phyloP scores from a whole-genome alignment of 2,797 vertebrate genomes.

The Sebastes elongatus region DNA sequence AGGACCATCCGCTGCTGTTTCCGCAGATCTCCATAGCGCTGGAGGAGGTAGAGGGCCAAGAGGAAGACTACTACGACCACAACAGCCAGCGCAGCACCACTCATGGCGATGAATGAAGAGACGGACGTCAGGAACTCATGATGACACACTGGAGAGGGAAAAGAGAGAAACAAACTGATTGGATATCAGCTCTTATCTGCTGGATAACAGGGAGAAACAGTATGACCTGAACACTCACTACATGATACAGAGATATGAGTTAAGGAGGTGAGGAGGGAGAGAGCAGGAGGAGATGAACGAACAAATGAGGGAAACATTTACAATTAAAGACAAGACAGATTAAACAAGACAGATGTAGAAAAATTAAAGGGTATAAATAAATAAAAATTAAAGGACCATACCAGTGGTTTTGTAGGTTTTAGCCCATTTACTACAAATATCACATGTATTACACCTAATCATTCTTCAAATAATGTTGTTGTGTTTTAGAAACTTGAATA shows the following conservation, averaged over 20 bases:
- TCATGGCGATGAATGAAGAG: conserved; percentile 75
- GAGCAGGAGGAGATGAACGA: background rate
- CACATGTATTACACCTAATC: background rate
- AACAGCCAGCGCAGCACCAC: conserved; percentile 85
- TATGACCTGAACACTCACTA: background rate
- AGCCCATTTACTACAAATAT: background rate
- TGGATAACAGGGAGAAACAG: background rate
- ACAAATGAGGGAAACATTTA: background rate
- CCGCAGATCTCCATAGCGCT: conserved; percentile 91
- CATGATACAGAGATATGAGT: background rate
- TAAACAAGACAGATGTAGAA: background rate
- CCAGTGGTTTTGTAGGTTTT: background rate
- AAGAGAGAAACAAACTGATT: background rate
- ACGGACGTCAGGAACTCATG: conserved; percentile 46
- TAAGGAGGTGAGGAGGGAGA: background rate
- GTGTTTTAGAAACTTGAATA: background rate
- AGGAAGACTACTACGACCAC: conserved; percentile 92
- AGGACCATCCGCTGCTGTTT: conserved; percentile 93
- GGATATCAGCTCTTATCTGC: conserved; percentile 19
- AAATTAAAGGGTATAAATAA: background rate
- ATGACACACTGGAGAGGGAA: background rate
- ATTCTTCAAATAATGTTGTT: background rate
- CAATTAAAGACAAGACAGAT: background rate
- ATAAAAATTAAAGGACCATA: background rate
- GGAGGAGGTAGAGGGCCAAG: conserved; percentile 91